Conservation (phyloP, 1,140 invertebrate species). For the Drosophila saltans region DNA sequence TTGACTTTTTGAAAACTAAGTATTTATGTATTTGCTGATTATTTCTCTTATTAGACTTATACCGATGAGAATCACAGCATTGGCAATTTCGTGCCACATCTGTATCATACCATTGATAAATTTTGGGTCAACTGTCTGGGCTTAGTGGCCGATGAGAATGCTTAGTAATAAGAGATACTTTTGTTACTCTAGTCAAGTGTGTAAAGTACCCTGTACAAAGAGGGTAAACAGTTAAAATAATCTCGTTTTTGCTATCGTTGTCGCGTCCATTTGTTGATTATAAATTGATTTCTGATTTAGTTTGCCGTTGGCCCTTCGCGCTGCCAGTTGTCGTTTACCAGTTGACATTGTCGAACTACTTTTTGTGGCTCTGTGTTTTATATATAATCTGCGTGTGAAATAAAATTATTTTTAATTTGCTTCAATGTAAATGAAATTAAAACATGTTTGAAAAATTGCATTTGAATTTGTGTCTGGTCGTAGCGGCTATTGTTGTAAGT, state of each 20-base stretch:
- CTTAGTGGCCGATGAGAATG: constrained; percentile 40
- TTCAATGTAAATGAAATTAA: constrained; percentile 13
- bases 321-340: constrained; percentile 19
- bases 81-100: constrained; percentile 89
- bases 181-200: not conserved
- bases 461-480: constrained; percentile 17
- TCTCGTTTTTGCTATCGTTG: constrained; percentile 6
- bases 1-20: too few species aligned
- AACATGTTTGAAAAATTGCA: constrained; percentile 47
- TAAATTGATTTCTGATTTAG: constrained; percentile 68
- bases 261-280: constrained; percentile 57
- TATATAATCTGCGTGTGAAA: constrained; percentile 29
- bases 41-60: constrained; percentile 89
- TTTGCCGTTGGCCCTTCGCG: constrained; percentile 36
- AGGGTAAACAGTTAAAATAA: too few species aligned
- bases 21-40: too few species aligned
- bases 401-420: constrained; percentile 12
- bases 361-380: constrained; percentile 22
- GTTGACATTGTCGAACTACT: not conserved
- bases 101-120: constrained; percentile 94
- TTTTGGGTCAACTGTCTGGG: constrained; percentile 93
- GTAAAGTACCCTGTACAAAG: not conserved
- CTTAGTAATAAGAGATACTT: not conserved
- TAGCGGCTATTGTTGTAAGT: constrained; percentile 5
- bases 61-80: constrained; percentile 96